These are phyloP conservation scores for Triplophysa rosa DNA, from an alignment of 2,113 vertebrate species.

Conservation along the genomic window DNA sequence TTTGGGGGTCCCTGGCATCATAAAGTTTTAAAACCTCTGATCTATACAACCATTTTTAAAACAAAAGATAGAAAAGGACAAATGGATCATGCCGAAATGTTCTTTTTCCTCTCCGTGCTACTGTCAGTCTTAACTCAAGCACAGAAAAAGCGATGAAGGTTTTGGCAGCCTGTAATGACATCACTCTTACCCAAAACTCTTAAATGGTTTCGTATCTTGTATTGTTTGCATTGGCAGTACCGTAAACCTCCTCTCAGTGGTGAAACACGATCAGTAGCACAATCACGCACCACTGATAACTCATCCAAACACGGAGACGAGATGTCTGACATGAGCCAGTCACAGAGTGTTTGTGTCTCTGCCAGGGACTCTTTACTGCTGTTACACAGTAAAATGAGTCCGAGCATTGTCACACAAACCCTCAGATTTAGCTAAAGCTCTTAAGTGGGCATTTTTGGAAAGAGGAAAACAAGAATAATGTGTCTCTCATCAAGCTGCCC, in stretches of 20 bases:
- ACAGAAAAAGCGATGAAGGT: not conserved
- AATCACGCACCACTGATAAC: conserved; percentile 43
- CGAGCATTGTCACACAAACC: conserved; percentile 52
- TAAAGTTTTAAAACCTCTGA: not conserved
- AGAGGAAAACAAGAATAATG: conserved; percentile 63
- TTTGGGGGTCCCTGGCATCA: too few species aligned
- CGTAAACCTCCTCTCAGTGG: conserved; percentile 19
- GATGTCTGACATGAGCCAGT: conserved; percentile 43
- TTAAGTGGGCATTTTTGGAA: conserved; percentile 54
- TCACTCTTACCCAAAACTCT: conserved; percentile 19
- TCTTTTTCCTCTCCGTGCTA: not conserved
- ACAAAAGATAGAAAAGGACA: not conserved
- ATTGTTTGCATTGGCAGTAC: conserved; percentile 13
- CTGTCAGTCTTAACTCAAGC: conserved; percentile 6
- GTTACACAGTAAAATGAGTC: conserved; percentile 45
- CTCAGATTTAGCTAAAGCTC: conserved; percentile 45
- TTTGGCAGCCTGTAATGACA: conserved; percentile 10
- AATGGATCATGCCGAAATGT: not conserved
- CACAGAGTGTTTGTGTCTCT: conserved; percentile 39
- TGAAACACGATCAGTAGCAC: conserved; percentile 48
- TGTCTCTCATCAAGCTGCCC: conserved; percentile 60
- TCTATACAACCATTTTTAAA: not conserved
- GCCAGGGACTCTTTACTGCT: conserved; percentile 37
- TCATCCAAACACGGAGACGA: conserved; percentile 39
- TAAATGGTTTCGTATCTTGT: not conserved